Percentiles rank a stretch among this genome's conserved stretches.
These are phyloP conservation scores for Macaca nemestrina DNA, from an alignment of 2,113 vertebrate genomes.

Conservation along the genomic window DNA sequence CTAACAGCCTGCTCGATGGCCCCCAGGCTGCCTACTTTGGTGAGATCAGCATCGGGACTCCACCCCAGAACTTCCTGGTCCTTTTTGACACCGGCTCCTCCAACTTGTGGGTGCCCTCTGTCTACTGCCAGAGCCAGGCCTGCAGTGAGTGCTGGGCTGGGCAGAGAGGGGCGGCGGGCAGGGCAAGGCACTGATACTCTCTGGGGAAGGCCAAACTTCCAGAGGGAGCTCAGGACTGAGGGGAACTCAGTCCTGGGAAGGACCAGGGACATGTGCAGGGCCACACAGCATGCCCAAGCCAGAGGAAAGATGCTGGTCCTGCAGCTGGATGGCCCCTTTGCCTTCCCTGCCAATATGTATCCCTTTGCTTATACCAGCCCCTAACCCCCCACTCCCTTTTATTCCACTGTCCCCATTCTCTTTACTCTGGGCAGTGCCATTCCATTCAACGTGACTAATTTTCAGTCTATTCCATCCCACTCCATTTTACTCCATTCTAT, in stretches of 20 bases:
- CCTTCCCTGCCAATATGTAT: no score
- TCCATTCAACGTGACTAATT: background rate
- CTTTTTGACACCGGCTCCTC: constrained; percentile 87
- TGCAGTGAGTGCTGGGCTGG: constrained; percentile 80
- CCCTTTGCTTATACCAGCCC: background rate
- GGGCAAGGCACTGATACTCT: background rate
- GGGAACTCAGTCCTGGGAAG: background rate
- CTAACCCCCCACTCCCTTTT: no score
- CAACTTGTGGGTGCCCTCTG: constrained; percentile 87
- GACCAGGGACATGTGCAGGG: background rate
- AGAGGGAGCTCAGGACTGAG: background rate
- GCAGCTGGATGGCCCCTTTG: background rate
- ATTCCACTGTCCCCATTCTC: no score
- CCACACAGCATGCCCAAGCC: background rate
- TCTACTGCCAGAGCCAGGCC: constrained; percentile 84
- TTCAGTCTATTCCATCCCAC: background rate
- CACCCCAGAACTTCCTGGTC: constrained; percentile 86
- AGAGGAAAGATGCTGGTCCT: background rate
- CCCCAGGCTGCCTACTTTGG: constrained; percentile 85
- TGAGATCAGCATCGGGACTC: constrained; percentile 84
- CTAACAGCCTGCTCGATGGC: background rate
- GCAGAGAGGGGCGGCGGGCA: background rate
- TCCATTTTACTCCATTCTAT: background rate
- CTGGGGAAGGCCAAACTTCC: fast-evolving
- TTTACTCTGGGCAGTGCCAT: background rate